Evolutionary conservation across 2,113 vertebrate species (phyloP), one percentile per base, ranked within the genome.

Genomic region (Larimichthys crocea): DNA sequence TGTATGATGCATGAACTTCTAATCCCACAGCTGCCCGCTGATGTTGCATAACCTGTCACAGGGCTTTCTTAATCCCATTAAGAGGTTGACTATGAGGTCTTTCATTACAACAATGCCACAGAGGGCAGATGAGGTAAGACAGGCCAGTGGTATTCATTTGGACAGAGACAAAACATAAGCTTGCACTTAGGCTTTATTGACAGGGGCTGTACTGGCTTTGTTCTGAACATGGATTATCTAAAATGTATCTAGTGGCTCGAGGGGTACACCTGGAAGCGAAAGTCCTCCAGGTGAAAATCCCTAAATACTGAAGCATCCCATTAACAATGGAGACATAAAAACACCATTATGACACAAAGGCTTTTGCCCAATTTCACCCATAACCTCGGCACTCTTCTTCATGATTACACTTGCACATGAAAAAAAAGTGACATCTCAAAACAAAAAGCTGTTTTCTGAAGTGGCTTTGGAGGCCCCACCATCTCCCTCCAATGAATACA

Each of bases 1-100:
- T 57, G 49, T 53, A 44, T 55, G 17, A 80, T 67, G 52, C 10
- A 15, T 66, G 52, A 16, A 42, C 15, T 57, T 22, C 49, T 86
- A 70, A 82, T 73, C 70, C 81, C 61, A 56, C 22, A 52, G 50
- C 16, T 63, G 53, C 65, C 35, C 53, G 62, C 29, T 64, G 75
- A 82, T 78, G 77, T 79, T 85, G 24, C 79, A 46, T 82, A 86
- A 85, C 35, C 71, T 40, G 69, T 81, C 20, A 73, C 66, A 70
- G 67, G 53, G 79, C 15, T 80, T 79, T 61, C 42, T 62, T 82
- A 74, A 89, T 83, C 74, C 74, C 44, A 74, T 76, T 65, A 69
- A 85, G 57, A 60, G 44, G 44, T 24, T 70, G 44, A 44, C 63
- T 62, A 61, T 50, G 24, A 77, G 35, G 67, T 61, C 65, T 78